Evolutionary conservation across 2,888 invertebrate species (phyloP).

Genomic region (Perdita meconis): DNA sequence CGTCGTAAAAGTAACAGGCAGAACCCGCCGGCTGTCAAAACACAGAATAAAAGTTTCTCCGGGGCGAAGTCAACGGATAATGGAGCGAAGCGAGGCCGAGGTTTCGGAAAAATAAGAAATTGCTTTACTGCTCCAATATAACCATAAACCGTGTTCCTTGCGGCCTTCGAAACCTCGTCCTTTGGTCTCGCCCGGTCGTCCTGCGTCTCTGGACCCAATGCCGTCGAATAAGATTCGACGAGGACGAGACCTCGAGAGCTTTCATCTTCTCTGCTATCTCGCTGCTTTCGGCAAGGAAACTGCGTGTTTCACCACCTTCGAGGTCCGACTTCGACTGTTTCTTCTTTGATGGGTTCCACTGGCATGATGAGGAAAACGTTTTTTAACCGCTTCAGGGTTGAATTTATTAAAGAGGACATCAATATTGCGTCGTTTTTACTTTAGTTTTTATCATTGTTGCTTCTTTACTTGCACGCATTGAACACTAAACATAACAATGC

Average conservation of each 20-base stretch:
- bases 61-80: slow-evolving; percentile 62
- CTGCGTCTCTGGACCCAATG: neutral
- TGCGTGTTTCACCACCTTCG: neutral
- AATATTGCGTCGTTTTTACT: no score
- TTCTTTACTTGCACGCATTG: no score
- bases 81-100: slow-evolving; percentile 49
- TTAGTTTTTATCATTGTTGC: no score
- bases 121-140: slow-evolving; percentile 76
- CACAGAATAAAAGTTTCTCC: slow-evolving; percentile 72
- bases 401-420: no score
- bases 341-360: no score
- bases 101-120: slow-evolving; percentile 60
- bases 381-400: no score
- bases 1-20: slow-evolving; percentile 79
- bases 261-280: slow-evolving; percentile 2
- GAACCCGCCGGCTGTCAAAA: slow-evolving; percentile 83
- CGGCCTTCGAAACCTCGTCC: slow-evolving; percentile 58
- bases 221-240: slow-evolving; percentile 7
- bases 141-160: slow-evolving; percentile 76
- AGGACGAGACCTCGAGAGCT: neutral
- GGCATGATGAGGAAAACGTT: no score
- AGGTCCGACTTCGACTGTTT: neutral
- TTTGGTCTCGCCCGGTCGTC: slow-evolving; percentile 47
- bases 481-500: no score
- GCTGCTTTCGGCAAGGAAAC: neutral